phyloP scores from a whole-genome alignment of 2,797 vertebrate genomes.

The Acomys russatus region DNA sequence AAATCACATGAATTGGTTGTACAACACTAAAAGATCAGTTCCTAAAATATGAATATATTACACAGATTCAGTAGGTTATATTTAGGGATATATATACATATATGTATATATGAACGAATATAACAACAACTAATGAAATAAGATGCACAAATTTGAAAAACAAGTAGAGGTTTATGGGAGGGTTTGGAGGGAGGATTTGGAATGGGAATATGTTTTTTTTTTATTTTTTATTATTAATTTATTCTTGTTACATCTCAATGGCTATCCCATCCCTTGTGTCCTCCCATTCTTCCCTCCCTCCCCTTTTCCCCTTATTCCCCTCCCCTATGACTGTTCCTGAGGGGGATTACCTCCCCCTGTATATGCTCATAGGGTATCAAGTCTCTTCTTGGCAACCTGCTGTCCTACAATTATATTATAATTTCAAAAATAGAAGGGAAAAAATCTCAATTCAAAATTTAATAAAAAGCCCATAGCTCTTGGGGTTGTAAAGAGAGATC shows the following conservation, averaged over 20 bases:
- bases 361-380: too few species aligned
- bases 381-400: too few species aligned
- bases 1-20: not conserved
- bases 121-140: not conserved
- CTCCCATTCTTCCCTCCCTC: too few species aligned
- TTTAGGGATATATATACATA: not conserved
- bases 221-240: too few species aligned
- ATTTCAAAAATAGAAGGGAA: not conserved
- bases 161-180: not conserved
- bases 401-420: not conserved
- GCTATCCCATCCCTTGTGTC: too few species aligned
- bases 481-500: not conserved
- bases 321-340: too few species aligned
- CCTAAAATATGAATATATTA: not conserved
- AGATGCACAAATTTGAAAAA: not conserved
- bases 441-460: not conserved
- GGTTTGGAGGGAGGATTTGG: not conserved
- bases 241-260: too few species aligned
- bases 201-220: not conserved
- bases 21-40: not conserved
- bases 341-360: too few species aligned
- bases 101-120: not conserved
- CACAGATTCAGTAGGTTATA: not conserved
- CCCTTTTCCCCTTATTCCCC: too few species aligned
- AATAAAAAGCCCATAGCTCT: not conserved